Evolutionary conservation across 2,113 vertebrate genomes (phyloP).

Genomic region (Rhinoptilus africanus): DNA sequence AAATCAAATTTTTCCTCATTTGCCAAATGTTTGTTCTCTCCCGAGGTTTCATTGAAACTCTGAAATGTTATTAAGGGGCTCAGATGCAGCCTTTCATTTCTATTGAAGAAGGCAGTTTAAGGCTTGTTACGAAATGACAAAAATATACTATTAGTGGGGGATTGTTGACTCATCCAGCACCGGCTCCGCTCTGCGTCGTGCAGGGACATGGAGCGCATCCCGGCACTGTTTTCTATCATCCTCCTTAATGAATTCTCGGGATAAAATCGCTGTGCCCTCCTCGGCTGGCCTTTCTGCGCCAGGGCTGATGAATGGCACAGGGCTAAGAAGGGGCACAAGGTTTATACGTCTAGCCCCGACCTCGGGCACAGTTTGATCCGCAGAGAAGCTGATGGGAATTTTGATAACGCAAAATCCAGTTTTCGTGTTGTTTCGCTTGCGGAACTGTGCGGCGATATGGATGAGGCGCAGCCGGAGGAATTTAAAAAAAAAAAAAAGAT

Average conservation of each 20-base stretch:
- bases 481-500: neutral
- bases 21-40: neutral
- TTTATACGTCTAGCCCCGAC: neutral
- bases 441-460: neutral
- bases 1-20: neutral
- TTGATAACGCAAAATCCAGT: neutral
- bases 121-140: neutral
- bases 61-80: conserved; percentile 5
- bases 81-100: neutral
- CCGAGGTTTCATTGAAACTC: neutral
- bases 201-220: neutral
- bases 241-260: neutral
- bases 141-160: neutral
- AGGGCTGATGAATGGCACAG: neutral
- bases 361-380: neutral
- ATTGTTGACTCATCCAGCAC: neutral
- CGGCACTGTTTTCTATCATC: neutral
- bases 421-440: neutral
- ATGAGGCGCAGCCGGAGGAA: neutral
- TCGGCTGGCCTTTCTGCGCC: neutral
- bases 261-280: neutral
- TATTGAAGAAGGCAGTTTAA: neutral
- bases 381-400: neutral
- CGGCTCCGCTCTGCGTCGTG: neutral
- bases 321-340: neutral